Evolutionary conservation across 2,797 vertebrate genomes (phyloP).

Genomic region (Hippopotamyrus pictus): DNA sequence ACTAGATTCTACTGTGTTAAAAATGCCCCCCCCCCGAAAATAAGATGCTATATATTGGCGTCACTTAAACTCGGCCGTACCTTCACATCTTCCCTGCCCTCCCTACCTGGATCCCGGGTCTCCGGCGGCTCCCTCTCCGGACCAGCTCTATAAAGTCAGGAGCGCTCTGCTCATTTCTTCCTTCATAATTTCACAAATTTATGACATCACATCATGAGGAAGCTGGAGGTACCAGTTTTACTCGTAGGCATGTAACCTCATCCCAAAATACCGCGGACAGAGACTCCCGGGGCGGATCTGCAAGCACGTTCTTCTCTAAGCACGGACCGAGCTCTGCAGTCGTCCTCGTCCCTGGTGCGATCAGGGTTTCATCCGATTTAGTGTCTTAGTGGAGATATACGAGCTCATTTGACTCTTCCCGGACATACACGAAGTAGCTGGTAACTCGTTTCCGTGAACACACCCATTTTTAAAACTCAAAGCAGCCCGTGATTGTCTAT

Average conservation of each 20-base stretch:
- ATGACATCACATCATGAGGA: background rate
- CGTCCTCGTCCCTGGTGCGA: conserved; percentile 30
- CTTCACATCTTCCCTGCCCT: background rate
- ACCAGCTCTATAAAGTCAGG: background rate
- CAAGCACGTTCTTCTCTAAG: background rate
- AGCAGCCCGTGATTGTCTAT: background rate
- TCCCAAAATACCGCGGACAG: background rate
- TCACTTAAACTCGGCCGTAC: background rate
- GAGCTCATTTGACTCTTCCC: conserved; percentile 17
- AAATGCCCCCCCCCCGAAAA: background rate
- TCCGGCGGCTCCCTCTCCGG: background rate
- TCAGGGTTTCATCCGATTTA: conserved; percentile 67
- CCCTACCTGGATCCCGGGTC: background rate
- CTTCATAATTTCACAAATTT: background rate
- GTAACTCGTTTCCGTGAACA: background rate
- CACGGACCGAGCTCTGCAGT: background rate
- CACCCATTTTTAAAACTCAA: background rate
- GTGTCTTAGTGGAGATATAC: conserved; percentile 56
- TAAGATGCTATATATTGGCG: background rate
- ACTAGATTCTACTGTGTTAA: background rate
- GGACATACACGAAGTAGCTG: background rate
- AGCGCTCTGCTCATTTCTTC: background rate
- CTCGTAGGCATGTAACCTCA: background rate
- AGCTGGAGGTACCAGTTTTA: background rate
- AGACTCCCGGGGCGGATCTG: background rate